These are phyloP conservation scores for Semaprochilodus insignis DNA, from an alignment of 2,797 vertebrate genomes.

Conservation along the genomic window DNA sequence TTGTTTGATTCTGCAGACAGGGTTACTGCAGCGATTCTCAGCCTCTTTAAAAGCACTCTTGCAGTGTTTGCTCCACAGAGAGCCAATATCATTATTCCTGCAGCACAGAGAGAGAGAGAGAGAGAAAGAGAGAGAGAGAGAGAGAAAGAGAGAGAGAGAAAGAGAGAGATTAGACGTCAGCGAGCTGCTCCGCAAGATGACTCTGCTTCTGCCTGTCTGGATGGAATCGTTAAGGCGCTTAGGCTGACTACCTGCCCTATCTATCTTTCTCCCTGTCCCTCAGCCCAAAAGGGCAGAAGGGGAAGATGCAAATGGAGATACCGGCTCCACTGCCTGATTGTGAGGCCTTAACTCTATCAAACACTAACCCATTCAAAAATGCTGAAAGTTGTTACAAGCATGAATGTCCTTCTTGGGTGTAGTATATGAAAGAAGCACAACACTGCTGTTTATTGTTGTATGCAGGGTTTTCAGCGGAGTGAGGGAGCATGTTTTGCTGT, in stretches of 20 bases:
- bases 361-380: neutral
- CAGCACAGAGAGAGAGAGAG: neutral
- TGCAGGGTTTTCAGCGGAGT: neutral
- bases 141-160: neutral
- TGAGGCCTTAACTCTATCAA: neutral
- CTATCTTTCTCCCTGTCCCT: slow-evolving; percentile 40
- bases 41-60: slow-evolving; percentile 23
- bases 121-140: neutral
- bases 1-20: slow-evolving; percentile 30
- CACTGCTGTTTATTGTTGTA: neutral
- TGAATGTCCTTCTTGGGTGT: neutral
- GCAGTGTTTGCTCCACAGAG: slow-evolving; percentile 31
- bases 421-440: neutral
- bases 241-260: slow-evolving; percentile 48
- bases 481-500: neutral
- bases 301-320: slow-evolving; percentile 47
- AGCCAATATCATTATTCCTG: slow-evolving; percentile 45
- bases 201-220: slow-evolving; percentile 39
- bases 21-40: neutral
- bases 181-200: slow-evolving; percentile 1
- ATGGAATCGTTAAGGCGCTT: slow-evolving; percentile 51
- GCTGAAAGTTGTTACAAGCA: too few species aligned
- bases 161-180: slow-evolving; percentile 29
- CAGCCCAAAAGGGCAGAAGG: slow-evolving; percentile 27
- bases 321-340: slow-evolving; percentile 25